Conservation (phyloP, 2,113 vertebrate genomes). For the Macaca nemestrina region DNA sequence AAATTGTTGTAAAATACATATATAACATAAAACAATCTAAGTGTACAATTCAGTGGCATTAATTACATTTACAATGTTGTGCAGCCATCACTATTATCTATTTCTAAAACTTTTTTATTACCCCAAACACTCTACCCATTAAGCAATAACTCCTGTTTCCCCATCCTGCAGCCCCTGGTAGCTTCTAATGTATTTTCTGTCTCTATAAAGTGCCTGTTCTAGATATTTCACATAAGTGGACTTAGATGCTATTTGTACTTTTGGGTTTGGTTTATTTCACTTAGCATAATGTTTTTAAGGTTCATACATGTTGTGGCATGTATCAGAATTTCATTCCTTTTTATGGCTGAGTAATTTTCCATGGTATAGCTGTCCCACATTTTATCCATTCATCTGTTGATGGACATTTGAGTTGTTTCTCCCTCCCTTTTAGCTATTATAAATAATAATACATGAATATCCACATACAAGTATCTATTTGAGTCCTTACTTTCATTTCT, state of each 20-base stretch:
- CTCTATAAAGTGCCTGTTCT: slow-evolving; percentile 13
- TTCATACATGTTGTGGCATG: neutral
- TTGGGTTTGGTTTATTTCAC: slow-evolving; percentile 22
- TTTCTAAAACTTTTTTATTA: slow-evolving; percentile 1
- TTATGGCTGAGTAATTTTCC: neutral
- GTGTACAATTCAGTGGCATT: neutral
- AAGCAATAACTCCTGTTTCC: neutral
- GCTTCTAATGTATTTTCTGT: neutral
- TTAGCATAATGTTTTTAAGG: slow-evolving; percentile 18
- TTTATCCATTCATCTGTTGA: neutral
- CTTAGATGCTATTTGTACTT: neutral
- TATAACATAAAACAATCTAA: slow-evolving; percentile 41
- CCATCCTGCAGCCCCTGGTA: neutral
- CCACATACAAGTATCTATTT: neutral
- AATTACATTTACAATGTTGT: slow-evolving; percentile 41
- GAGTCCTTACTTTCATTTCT: slow-evolving; percentile 19
- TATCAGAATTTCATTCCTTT: slow-evolving; percentile 25
- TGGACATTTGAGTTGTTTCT: neutral
- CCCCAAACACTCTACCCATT: neutral
- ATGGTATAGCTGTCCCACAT: neutral
- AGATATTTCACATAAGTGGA: slow-evolving; percentile 8
- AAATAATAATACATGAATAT: neutral
- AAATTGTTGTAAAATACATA: neutral
- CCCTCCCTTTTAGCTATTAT: neutral
- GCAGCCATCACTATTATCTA: neutral